These are phyloP conservation scores for Trichomycterus rosablanca DNA, from an alignment of 2,113 vertebrate species.

Conservation along the genomic window DNA sequence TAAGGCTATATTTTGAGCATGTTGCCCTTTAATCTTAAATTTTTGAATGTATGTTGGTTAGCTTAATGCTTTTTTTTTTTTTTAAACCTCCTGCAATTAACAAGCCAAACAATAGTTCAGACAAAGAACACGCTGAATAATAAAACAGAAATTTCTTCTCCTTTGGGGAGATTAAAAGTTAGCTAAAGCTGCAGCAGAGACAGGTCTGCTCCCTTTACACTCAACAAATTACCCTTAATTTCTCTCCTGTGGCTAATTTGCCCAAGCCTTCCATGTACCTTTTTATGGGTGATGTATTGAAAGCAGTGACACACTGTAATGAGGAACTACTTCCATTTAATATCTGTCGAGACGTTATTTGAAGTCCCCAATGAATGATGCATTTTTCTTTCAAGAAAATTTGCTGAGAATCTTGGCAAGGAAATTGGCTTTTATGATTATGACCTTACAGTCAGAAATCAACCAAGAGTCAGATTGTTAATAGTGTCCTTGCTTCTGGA, in stretches of 20 bases:
- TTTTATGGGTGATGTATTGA: conserved; percentile 39
- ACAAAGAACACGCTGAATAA: no score
- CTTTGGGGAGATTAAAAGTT: conserved; percentile 7
- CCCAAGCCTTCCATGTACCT: conserved; percentile 37
- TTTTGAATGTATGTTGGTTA: no score
- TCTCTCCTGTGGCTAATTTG: conserved; percentile 42
- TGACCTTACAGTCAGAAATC: conserved; percentile 5
- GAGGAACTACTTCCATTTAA: conserved; percentile 26
- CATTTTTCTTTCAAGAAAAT: conserved; percentile 1
- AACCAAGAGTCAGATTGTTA: conserved; percentile 12
- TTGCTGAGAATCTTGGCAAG: background rate
- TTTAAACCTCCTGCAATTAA: background rate
- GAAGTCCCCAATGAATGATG: conserved; percentile 10
- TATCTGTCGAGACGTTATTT: conserved; percentile 23
- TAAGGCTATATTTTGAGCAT: no score
- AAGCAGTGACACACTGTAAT: conserved; percentile 29
- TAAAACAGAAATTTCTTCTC: conserved; percentile 3
- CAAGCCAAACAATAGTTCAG: background rate
- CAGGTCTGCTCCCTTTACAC: conserved; percentile 25
- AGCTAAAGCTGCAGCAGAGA: conserved; percentile 13
- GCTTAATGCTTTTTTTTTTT: no score
- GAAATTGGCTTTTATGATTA: conserved; percentile 15
- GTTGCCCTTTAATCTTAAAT: no score
- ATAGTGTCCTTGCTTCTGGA: conserved; percentile 7
- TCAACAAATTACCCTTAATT: conserved; percentile 45